Conservation (phyloP, 2,888 invertebrate species). For the Leptinotarsa juncta region DNA sequence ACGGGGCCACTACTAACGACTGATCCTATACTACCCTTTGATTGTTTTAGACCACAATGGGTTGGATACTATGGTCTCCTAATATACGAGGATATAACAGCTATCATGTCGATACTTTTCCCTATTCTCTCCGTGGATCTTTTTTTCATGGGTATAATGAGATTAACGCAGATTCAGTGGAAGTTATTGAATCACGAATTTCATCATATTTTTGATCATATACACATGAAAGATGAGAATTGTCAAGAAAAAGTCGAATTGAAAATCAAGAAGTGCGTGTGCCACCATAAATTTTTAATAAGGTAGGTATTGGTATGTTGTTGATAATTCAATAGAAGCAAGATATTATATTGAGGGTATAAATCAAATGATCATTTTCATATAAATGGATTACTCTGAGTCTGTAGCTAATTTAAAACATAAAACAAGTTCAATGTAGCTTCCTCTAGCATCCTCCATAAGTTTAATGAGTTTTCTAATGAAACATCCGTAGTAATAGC, state of each 20-base stretch:
- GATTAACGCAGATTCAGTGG: constrained; percentile 2
- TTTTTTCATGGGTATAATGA: neutral
- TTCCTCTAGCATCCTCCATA: no score
- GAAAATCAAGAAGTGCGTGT: constrained; percentile 23
- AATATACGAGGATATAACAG: neutral
- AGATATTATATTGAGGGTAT: no score
- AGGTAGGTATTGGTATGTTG: constrained; percentile 16
- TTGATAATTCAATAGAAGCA: neutral
- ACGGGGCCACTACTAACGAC: neutral
- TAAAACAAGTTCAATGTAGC: no score
- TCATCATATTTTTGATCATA: neutral
- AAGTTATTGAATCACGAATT: neutral
- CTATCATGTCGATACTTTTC: neutral
- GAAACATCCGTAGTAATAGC: no score
- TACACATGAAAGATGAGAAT: neutral
- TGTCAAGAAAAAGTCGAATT: constrained; percentile 4
- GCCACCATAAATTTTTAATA: constrained; percentile 25
- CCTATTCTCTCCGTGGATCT: neutral
- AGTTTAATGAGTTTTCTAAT: no score
- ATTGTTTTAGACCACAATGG: constrained; percentile 11
- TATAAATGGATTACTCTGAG: no score
- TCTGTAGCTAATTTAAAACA: no score
- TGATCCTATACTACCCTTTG: neutral
- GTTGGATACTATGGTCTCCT: neutral
- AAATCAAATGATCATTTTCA: no score